Percentiles rank a stretch among this genome's conserved stretches.
Conservation (phyloP, 2,113 vertebrate genomes). For the Tetraodon nigroviridis region DNA sequence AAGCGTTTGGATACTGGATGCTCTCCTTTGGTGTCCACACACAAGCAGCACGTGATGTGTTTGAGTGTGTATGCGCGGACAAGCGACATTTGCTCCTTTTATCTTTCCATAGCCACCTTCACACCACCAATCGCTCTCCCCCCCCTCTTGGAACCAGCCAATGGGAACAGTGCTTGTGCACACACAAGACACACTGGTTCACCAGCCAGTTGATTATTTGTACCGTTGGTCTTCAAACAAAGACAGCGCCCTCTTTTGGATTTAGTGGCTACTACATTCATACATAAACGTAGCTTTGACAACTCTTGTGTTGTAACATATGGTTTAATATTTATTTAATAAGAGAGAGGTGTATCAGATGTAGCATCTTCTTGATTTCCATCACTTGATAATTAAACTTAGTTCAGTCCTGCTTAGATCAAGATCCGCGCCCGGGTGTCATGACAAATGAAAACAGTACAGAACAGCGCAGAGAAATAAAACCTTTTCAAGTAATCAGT, state of each 20-base stretch:
- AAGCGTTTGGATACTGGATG: slow-evolving; percentile 24
- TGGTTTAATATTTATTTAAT: too few species aligned
- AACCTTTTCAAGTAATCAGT: slow-evolving; percentile 77
- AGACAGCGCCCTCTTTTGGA: neutral
- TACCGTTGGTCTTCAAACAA: neutral
- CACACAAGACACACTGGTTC: slow-evolving; percentile 46
- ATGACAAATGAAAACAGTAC: slow-evolving; percentile 56
- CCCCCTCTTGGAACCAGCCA: slow-evolving; percentile 58
- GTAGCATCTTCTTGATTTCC: too few species aligned
- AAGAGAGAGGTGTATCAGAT: too few species aligned
- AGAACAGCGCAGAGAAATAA: slow-evolving; percentile 65
- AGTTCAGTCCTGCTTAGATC: neutral
- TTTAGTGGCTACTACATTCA: neutral
- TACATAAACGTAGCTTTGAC: too few species aligned
- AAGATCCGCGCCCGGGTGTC: too few species aligned
- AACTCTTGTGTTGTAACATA: too few species aligned
- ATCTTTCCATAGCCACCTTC: slow-evolving; percentile 59
- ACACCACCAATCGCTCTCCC: too few species aligned
- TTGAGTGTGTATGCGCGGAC: slow-evolving; percentile 27
- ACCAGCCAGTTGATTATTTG: slow-evolving; percentile 24
- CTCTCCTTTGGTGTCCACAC: slow-evolving; percentile 20
- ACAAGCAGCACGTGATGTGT: slow-evolving; percentile 21
- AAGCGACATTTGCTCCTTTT: slow-evolving; percentile 67
- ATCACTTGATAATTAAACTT: neutral
- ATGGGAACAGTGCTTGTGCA: slow-evolving; percentile 53